These are phyloP conservation scores for Nothura maculosa DNA, from an alignment of 2,797 vertebrate genomes.

Conservation along the genomic window DNA sequence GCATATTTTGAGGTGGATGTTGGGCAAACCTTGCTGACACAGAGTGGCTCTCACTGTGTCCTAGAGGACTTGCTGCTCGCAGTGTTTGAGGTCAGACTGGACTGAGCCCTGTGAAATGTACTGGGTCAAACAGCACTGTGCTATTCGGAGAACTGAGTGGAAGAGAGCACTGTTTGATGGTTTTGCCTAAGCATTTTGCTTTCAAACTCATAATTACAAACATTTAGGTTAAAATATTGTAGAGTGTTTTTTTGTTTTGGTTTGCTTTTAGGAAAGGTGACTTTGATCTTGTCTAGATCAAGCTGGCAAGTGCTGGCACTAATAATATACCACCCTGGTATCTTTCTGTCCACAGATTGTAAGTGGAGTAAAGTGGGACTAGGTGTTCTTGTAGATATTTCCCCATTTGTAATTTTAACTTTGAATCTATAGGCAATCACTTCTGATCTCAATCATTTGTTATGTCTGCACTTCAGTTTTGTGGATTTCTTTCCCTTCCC, in stretches of 20 bases:
- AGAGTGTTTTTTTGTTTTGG: not conserved
- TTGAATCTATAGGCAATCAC: not conserved
- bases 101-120: not conserved
- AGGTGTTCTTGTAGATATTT: not conserved
- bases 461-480: not conserved
- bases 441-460: not conserved
- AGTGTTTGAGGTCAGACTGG: not conserved
- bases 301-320: not conserved
- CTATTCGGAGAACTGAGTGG: not conserved
- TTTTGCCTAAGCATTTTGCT: slow-evolving; percentile 1
- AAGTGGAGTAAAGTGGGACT: not conserved
- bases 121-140: not conserved
- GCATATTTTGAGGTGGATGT: not conserved
- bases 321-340: not conserved
- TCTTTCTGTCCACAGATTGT: not conserved
- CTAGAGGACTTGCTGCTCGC: not conserved
- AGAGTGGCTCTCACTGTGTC: not conserved
- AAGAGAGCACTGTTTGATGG: not conserved
- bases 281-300: not conserved
- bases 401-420: not conserved
- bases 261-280: not conserved
- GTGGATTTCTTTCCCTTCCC: not conserved
- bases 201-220: slow-evolving; percentile 5
- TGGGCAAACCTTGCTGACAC: not conserved
- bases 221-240: not conserved